Evolutionary conservation across 2,888 invertebrate genomes (phyloP).

Genomic region (Rhabditoides inermis): DNA sequence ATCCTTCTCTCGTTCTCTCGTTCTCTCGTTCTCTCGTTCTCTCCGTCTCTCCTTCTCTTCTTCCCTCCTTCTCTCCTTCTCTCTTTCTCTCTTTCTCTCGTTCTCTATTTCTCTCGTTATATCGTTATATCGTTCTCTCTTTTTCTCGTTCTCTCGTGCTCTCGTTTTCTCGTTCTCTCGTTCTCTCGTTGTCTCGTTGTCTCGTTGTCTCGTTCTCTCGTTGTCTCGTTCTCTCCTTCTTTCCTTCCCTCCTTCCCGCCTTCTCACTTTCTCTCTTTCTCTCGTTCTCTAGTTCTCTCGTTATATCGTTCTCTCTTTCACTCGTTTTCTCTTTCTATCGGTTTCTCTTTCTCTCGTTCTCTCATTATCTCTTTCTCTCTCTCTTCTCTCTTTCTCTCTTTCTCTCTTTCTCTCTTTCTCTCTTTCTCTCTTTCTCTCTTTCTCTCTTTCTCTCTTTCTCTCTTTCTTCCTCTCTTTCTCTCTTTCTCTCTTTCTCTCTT

Average conservation of each 20-base stretch:
- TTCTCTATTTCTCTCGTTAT: conserved; percentile 7
- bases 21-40: conserved; percentile 1
- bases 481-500: conserved; percentile 1
- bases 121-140: neutral
- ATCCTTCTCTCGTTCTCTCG: neutral
- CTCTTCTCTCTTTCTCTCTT: neutral
- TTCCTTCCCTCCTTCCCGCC: conserved; percentile 8
- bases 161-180: too few relatives aligned
- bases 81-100: too few relatives aligned
- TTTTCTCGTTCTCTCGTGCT: conserved; percentile 1
- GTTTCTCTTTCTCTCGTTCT: conserved; percentile 3
- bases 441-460: conserved; percentile 5
- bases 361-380: neutral
- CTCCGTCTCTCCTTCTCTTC: too few relatives aligned
- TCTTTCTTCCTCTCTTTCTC: neutral
- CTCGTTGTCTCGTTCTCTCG: conserved; percentile 5
- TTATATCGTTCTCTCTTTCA: too few relatives aligned
- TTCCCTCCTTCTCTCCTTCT: too few relatives aligned
- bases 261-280: conserved; percentile 1
- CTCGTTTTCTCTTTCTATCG: conserved; percentile 4
- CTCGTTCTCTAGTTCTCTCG: too few relatives aligned
- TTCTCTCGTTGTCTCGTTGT: too few relatives aligned
- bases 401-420: neutral
- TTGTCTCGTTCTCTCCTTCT: neutral
- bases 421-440: neutral